Evolutionary conservation across 2,888 invertebrate genomes (phyloP), one percentile per base, ranked within the genome.

Genomic region (Folsomia manolachei): DNA sequence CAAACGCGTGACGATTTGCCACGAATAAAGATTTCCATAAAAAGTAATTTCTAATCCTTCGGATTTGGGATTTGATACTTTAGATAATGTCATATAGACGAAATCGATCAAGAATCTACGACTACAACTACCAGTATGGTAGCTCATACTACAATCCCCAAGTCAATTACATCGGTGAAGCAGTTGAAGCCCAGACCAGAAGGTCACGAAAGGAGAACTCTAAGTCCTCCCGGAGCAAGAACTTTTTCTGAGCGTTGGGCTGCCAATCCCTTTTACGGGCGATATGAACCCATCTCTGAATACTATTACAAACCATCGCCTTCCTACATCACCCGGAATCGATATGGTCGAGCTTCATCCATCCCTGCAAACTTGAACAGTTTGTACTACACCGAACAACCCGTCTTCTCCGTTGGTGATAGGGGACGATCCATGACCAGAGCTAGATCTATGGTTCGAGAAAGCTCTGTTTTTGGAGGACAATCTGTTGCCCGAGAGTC

Each of bases 91-190:
- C 39, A 4, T 39, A 39, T 14, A 39, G 39, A 39, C 39, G 67
- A 53, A 1, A 27, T 9, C 24, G 67, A n/a, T 79, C 75, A 19
- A 76, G 77, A 27, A 81, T 81, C 75, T 81, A 81, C 68, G 80
- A 81, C 71, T 81, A 81, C 76, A 81, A 81, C 73, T 80, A 81
- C 69, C 77, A 80, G 61, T 78, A 80, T n/a, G 81, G 79, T 14
- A 79, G 79, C 61, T 78, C 78, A 53, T 81, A 81, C 73, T 81
- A 81, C 80, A 78, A 79, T 24, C 81, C 81, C 1, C 80, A 80
- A 74, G 79, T 78, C 21, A 72, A 73, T 56, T 80, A 80, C 70
- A 78, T 81, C 69, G 80, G 76, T 56, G 68, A 62, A 53, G 21
- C 53, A 62, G n/a, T 18, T 60, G 27, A 53, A 65, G 60, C 61